phyloP scores from a whole-genome alignment of 1,140 invertebrate genomes.

The Caenorhabditis elegans region WBcel235 BX284605.5:12722501-12723000 shows the following conservation, averaged over 20 bases:
- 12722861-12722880: too few relatives aligned
- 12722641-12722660: not conserved
- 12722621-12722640: not conserved
- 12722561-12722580: not conserved
- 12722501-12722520: too few relatives aligned
- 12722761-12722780: not conserved
- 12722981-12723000: not conserved
- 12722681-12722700: not conserved
- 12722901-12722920: not conserved
- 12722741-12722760: not conserved
- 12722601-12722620: not conserved
- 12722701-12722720: not conserved
- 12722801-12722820: not conserved
- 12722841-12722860: not conserved
- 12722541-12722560: not conserved
- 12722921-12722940: not conserved
- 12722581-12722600: not conserved
- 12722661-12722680: not conserved
- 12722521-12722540: not conserved
- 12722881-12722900: not conserved
- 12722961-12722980: not conserved
- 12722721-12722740: not conserved
- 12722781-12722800: too few relatives aligned
- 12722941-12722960: not conserved
- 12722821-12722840: not conserved